Base-by-base conservation (phyloP, 2,113 vertebrate species). In the Ophiodon elongatus region DNA sequence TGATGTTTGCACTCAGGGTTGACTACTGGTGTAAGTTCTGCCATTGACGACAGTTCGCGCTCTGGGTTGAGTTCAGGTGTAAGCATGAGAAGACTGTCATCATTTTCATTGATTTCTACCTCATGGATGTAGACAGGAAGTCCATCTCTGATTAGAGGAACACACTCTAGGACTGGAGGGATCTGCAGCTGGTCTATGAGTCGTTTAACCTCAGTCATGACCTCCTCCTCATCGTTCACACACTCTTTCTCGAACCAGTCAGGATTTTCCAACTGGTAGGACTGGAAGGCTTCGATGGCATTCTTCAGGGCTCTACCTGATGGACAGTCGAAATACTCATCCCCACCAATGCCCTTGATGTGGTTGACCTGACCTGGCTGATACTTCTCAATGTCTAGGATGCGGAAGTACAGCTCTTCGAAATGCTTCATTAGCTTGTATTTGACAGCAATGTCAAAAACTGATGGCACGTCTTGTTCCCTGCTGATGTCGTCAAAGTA, bases 361-460 rank as follows among this genome's bases (percentile, higher is more conserved):
- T 94, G 94, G 85, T 96, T 96, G 75, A 97, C 95, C 14, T 91
- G 93, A 21, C 95, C 96, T 0, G 97, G 97, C 66, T 96, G 95
- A 47, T 98, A 97, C 92, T 97, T 98, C 85, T 99, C 97, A 50
- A 96, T 21, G 72, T 98, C 97, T 83, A 99, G 92, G 72, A 99
- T 96, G 19, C 97, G 95, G 89, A 99, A 98, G 93, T 95, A 98
- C 39, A 99, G 89, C 76, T 98, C 97, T 79, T 99, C 97, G 6
- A 99, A 97, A 59, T 95, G 96, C 88, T 96, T 96, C 97, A 98
- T 98, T 76, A 99, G 95, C 0, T 94, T 95, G 90, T 98, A 99
- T 76, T 93, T 95, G 52, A 97, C 90, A 0, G 93, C 95, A 14
- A 98, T 94, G 1, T 97, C 94, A 76, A 99, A 98, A 15, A 97